A percentile compares a stretch with the other conserved stretches of the same genome.
Conservation (phyloP, 2,888 invertebrate genomes). For the Coremacera marginata region DNA sequence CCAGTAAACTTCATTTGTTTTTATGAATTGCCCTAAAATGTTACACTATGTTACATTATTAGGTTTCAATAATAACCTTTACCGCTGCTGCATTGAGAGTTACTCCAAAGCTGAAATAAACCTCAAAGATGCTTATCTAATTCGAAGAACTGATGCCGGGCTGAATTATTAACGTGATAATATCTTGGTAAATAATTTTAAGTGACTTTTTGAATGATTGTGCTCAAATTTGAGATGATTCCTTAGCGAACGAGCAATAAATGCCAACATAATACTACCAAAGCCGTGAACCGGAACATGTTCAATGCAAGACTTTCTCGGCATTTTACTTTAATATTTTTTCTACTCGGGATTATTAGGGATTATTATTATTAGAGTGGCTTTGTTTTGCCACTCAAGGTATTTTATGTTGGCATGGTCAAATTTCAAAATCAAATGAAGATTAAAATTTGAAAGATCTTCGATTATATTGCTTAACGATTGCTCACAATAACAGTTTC, state of each 20-base stretch:
- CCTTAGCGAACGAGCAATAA: not conserved
- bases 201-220: conserved; percentile 33
- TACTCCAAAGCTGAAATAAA: conserved; percentile 4
- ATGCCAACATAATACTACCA: conserved; percentile 5
- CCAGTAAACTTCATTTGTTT: too few species aligned
- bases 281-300: not conserved
- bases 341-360: not conserved
- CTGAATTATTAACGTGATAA: conserved; percentile 8
- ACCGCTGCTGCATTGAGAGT: not conserved
- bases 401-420: too few species aligned
- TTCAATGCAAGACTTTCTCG: not conserved
- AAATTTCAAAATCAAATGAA: too few species aligned
- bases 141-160: conserved; percentile 18
- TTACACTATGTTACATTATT: too few species aligned
- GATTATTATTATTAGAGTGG: conserved; percentile 1
- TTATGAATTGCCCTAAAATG: too few species aligned
- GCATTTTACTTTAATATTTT: not conserved
- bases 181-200: conserved; percentile 7
- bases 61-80: too few species aligned
- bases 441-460: too few species aligned
- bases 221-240: not conserved
- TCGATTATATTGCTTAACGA: too few species aligned
- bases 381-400: too few species aligned
- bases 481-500: not conserved
- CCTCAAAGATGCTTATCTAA: conserved; percentile 14